phyloP scores from a whole-genome alignment of 1,140 invertebrate genomes.

The Temnothorax nylanderi region DNA sequence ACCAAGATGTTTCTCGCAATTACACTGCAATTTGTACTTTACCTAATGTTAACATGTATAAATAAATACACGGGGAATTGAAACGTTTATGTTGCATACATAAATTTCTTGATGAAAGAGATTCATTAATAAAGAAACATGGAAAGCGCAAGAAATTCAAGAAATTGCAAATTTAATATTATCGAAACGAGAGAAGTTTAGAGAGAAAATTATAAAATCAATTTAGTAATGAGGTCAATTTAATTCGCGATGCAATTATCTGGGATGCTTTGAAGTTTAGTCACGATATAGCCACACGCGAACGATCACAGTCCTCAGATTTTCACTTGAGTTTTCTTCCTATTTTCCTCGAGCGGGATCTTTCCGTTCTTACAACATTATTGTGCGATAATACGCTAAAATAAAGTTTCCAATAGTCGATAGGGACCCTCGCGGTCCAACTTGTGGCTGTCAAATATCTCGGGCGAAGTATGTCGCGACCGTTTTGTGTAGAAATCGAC shows the following conservation, averaged over 20 bases:
- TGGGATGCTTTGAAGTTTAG: slow-evolving; percentile 3
- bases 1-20: not conserved
- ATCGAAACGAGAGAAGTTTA: not conserved
- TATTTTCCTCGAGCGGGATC: not conserved
- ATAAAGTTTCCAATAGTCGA: slow-evolving; percentile 51
- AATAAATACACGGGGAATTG: not conserved
- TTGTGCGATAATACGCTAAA: slow-evolving; percentile 29
- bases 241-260: slow-evolving; percentile 32
- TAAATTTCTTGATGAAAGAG: not conserved
- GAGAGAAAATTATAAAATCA: slow-evolving; percentile 16
- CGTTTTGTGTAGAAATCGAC: slow-evolving; percentile 23
- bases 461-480: slow-evolving; percentile 8
- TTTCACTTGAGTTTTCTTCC: slow-evolving; percentile 1
- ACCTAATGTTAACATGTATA: not conserved
- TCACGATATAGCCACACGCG: not conserved
- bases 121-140: not conserved
- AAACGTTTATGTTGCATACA: not conserved
- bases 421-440: slow-evolving; percentile 1
- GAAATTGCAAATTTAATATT: not conserved
- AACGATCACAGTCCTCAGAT: not conserved
- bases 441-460: slow-evolving; percentile 14
- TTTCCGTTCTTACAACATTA: slow-evolving; percentile 11
- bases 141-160: not conserved
- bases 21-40: not conserved
- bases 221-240: slow-evolving; percentile 26